Conservation (phyloP, 2,888 invertebrate species). For the Machimus atricapillus region DNA sequence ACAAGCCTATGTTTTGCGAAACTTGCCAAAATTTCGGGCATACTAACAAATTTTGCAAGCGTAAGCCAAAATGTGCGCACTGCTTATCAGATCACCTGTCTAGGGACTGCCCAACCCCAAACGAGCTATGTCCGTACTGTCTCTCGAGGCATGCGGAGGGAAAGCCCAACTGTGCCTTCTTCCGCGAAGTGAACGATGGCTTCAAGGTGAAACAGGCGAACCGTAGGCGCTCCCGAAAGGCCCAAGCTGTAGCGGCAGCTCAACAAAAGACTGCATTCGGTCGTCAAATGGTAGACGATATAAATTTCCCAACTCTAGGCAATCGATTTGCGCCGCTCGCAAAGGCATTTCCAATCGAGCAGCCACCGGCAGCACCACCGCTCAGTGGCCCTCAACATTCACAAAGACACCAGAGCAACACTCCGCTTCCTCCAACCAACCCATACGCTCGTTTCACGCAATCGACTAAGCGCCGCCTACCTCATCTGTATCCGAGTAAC, state of each 20-base stretch:
- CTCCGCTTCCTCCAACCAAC: not conserved
- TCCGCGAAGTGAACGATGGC: not conserved
- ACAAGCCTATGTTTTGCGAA: not conserved
- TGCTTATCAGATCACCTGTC: not conserved
- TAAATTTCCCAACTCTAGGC: too few species aligned
- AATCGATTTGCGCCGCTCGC: too few species aligned
- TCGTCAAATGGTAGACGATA: too few species aligned
- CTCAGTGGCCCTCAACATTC: too few species aligned
- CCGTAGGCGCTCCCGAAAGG: not conserved
- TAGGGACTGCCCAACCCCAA: not conserved
- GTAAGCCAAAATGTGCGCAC: not conserved
- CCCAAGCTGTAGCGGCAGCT: not conserved
- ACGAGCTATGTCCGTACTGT: not conserved
- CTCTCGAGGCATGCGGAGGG: not conserved
- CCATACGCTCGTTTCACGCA: not conserved
- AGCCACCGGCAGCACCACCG: too few species aligned
- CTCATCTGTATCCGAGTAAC: too few species aligned
- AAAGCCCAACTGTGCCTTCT: not conserved
- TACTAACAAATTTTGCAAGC: not conserved
- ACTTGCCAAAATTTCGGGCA: not conserved
- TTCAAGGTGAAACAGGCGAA: not conserved
- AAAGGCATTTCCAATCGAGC: too few species aligned
- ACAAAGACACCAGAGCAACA: not conserved
- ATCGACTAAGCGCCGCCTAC: too few species aligned
- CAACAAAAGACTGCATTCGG: not conserved